phyloP scores from a whole-genome alignment of 2,888 invertebrate genomes.

The Eubasilissa splendida region DNA sequence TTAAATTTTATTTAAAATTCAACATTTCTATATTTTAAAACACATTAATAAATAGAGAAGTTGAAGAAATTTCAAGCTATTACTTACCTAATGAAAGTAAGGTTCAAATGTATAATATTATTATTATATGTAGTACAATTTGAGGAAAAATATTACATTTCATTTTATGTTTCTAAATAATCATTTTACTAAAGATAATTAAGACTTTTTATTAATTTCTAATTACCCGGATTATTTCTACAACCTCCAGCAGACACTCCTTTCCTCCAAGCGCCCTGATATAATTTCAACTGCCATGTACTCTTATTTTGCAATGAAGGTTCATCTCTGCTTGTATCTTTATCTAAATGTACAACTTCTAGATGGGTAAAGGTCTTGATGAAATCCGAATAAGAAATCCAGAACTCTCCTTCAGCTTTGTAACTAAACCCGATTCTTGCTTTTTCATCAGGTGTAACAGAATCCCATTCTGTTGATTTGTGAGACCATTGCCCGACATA shows the following conservation, averaged over 20 bases:
- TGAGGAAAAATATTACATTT: too few species aligned
- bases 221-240: conserved; percentile 83
- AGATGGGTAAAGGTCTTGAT: conserved; percentile 86
- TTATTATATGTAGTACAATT: too few species aligned
- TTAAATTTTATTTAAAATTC: background rate
- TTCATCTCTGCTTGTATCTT: conserved; percentile 89
- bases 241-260: conserved; percentile 94
- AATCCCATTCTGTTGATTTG: conserved; percentile 82
- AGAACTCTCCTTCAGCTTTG: conserved; percentile 81
- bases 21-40: too few species aligned
- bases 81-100: too few species aligned
- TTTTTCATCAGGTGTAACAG: conserved; percentile 81
- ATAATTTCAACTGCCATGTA: conserved; percentile 91
- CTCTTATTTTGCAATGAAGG: conserved; percentile 81
- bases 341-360: conserved; percentile 89
- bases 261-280: conserved; percentile 88
- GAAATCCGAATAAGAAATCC: conserved; percentile 89
- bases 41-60: too few species aligned
- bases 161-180: too few species aligned
- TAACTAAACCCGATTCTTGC: conserved; percentile 73
- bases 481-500: conserved; percentile 80
- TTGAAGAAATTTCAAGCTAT: too few species aligned
- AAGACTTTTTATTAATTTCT: background rate
- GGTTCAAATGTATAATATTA: too few species aligned
- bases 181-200: too few species aligned